Base-by-base conservation (phyloP, 2,888 invertebrate genomes). In the Aethes cnicana region DNA sequence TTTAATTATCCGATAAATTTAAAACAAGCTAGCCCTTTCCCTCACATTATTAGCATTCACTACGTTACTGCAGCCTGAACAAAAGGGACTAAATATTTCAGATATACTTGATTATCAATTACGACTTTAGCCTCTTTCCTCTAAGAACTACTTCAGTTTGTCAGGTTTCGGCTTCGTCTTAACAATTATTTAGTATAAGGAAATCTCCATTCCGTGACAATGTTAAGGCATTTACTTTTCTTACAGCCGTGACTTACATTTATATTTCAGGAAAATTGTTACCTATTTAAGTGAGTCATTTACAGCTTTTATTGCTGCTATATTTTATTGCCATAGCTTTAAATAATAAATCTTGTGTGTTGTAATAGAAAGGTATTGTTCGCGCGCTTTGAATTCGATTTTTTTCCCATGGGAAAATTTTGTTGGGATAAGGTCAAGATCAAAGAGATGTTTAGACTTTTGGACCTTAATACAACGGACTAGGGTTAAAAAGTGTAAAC, bases 1-100 rank as follows among this genome's bases (percentile, higher is more conserved):
- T 84, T 83, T 80, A 85, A 86, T 84, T 82, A 84, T 85, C 79
- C 81, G 74, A 84, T 85, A 81, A 86, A 85, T 86, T 84, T 74
- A 68, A 52, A 81, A 78, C 75, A 69, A 76, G 74, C 75, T 39
- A 54, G 47, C 55, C 57, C 55, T 55, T 54, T 55, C 55, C 78
- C 79, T 79, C 78, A 80, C 81, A 80, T 87, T 82, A 84, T 87
- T 86, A 86, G 77, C 83, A 85, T 86, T 86, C 84, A 83, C 74
- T 64, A 73, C 80, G 79, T 77, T 71, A 83, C 81, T 81, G 81
- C 76, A 78, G 66, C 62, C 62, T 72, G 73, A 79, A 82, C 84
- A 79, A 84, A 84, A 83, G 85, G 84, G 83, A 80, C 72, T 72
- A 78, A 83, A 84, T 83, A 81, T 82, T 83, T 83, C 69, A 81